Evolutionary conservation across 2,113 vertebrate genomes (phyloP), one percentile per base, ranked within the genome.

Genomic region (Eclectus roratus): DNA sequence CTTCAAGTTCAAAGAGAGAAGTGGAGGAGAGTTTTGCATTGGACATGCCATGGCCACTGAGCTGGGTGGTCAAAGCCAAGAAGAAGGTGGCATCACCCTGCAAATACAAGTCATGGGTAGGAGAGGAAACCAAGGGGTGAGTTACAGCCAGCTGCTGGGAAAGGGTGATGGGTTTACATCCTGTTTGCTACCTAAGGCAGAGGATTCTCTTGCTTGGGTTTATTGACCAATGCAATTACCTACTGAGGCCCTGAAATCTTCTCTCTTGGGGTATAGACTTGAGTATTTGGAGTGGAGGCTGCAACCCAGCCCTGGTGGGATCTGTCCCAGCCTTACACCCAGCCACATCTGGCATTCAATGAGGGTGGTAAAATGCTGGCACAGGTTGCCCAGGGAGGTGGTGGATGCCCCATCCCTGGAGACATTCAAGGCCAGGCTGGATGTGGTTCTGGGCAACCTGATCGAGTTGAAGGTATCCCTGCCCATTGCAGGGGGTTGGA

Each of bases 141-240:
- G 76, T 83, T 72, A 88, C 58, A 80, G 46, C 20, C 39, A 80
- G 88, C 64, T 96, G 64, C 88, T 17, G 60, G 90, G 28, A 68
- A 91, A 55, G 50, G 17, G 61, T 91, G 46, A 44, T 60, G 60
- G 49, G 10, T 73, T 49, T 63, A 11, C 46, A 83, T 35, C 37
- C 47, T 23, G 46, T 88, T 25, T 47, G 35, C 9, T 74, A 17
- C 23, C 37, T 49, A 19, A 68, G 27, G 60, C 53, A 85, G 70
- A 66, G 49, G 29, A 70, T 71, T 78, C 60, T 77, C 27, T 31
- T 43, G 20, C 43, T 80, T 2, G 0, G 44, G 21, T 39, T 94
- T 74, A 33, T 2, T 83, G 80, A 52, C 71, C 69, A 44, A 53
- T 1, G 0, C 6, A 49, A 85, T 39, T 73, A 64, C 14, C 9